Conservation (phyloP, 2,113 vertebrate genomes). For the Mastomys coucha region DNA sequence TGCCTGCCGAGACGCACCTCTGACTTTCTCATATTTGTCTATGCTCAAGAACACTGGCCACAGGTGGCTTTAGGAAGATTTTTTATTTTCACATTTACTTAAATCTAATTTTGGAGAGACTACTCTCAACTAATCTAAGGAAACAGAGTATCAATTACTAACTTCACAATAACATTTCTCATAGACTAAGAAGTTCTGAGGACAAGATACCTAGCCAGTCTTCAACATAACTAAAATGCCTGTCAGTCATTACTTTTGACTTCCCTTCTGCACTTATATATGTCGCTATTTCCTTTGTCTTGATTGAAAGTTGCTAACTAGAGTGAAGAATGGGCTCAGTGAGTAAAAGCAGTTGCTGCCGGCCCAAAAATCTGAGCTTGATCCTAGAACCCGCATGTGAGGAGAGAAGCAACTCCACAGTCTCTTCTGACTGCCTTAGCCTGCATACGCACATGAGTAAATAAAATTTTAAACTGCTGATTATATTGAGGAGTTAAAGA, state of each 20-base stretch:
- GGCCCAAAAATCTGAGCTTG: not conserved
- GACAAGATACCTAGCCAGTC: slow-evolving; percentile 19
- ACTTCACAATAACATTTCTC: slow-evolving; percentile 29
- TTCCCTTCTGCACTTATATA: not conserved
- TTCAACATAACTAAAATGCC: not conserved
- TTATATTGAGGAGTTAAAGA: not conserved
- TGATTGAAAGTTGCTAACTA: not conserved
- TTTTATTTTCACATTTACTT: slow-evolving; percentile 35
- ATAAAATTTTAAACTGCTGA: not conserved
- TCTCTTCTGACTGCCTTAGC: not conserved
- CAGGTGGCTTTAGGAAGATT: slow-evolving; percentile 13
- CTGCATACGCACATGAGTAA: not conserved
- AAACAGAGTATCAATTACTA: not conserved
- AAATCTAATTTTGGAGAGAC: slow-evolving; percentile 61
- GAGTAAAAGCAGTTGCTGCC: not conserved
- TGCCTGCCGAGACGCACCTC: not conserved
- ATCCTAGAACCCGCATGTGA: not conserved
- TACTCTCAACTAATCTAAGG: not conserved
- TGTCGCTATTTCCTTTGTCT: slow-evolving; percentile 9
- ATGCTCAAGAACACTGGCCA: not conserved
- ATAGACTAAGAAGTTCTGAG: not conserved
- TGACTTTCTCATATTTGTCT: slow-evolving; percentile 29
- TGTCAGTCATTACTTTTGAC: not conserved
- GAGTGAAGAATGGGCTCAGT: not conserved
- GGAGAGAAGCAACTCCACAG: not conserved